Evolutionary conservation across 2,113 vertebrate genomes (phyloP), one percentile per base, ranked within the genome.

Genomic region (Tenrec ecaudatus): DNA sequence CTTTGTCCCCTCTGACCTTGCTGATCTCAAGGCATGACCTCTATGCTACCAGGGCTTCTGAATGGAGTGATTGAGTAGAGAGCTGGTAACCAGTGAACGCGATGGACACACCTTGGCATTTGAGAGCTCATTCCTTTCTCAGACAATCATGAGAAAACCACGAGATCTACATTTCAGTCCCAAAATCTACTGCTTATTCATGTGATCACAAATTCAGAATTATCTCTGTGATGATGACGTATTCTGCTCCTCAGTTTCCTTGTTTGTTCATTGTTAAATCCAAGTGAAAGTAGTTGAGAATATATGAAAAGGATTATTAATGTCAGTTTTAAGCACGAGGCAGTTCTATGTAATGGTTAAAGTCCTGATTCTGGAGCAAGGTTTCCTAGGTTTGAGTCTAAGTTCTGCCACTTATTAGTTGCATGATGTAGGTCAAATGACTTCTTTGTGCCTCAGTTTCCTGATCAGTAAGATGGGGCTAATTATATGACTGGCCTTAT

Each of bases 271-370:
- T 78, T 27, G 27, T 78, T 53, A 31, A 15, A 53, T 73, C 86
- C 36, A 80, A 90, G 47, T 77, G 53, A 87, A 91, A 53, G 23
- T 64, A 57, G 33, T 71, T 88, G n/a, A 88, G 90, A 89, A 69
- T 38, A 40, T 31, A 75, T 79, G 79, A 62, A 90, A 93, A 76
- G 3, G 6, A 83, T 16, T 27, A 80, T 40, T 87, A 47, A 77
- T 82, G 80, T 47, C 62, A 69, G n/a, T 76, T 86, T 86, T 53
- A 90, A 88, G 43, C 38, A 0, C 84, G 77, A 95, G 33, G 33
- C 33, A 73, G 23, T 68, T 93, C 78, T 38, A 17, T 10, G 25
- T 2, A 40, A 8, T 90, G 40, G 17, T 68, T 83, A 57, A 85
- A 80, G 22, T n/a, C 31, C 53, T 53, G 58, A n/a, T 33, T 93